Base-by-base conservation (phyloP, 2,888 invertebrate genomes). In the Yponomeuta sedellus region DNA sequence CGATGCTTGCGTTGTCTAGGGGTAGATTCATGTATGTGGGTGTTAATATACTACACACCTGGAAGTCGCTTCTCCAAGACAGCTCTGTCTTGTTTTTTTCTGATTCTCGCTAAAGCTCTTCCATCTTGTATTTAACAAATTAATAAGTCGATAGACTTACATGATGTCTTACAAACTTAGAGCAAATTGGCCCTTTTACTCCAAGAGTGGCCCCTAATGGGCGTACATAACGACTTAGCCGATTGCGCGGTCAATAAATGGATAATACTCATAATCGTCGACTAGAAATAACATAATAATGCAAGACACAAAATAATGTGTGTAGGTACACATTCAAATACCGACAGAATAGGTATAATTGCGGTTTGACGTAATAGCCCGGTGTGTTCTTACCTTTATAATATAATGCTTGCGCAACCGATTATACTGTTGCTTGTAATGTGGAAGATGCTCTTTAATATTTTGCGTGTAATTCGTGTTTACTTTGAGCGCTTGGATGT, bases 191-290 rank as follows among this genome's bases (percentile, higher is more conserved):
- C 34, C 34, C 39, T 64, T 67, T 68, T 63, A 69, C 66, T 69
- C 69, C 71, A 72, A 71, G 70, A 71, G 64, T 68, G 68, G 66
- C 61, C 69, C 62, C 67, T 59, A 69, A 68, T 69, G 66, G 66
- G 20, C 64, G 65, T 28, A 28, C 61, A 40, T 71, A 70, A 70
- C 72, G 73, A 75, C 73, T 73, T 75, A 71, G 70, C 69, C 70
- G 68, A 76, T 78, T 76, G 77, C 73, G 73, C 75, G 71, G 74
- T 75, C 76, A 74, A 77, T 77, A 67, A 52, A 67, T 72, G 68
- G 71, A 72, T 78, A 76, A 78, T 79, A 68, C 67, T 71, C 70
- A 70, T 77, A 76, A 77, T 76, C 71, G 73, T 64, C 66, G 70
- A 73, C 72, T 74, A 70, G 73, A 61, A 22, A 40, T 67, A 65